phyloP scores from a whole-genome alignment of 2,113 vertebrate genomes.

The Tupaia tana region DNA sequence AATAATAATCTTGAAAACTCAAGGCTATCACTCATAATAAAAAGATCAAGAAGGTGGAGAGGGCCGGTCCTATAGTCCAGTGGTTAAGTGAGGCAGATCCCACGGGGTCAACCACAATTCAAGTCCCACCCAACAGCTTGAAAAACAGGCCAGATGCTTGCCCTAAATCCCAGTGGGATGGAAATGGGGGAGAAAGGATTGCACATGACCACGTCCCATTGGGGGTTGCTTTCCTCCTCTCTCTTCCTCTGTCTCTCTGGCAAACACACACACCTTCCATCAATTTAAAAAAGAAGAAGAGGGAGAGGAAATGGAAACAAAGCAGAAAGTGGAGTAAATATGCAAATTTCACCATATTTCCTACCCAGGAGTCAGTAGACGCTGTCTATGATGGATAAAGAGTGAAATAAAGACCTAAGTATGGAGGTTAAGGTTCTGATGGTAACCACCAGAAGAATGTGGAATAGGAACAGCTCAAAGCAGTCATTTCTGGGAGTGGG shows the following conservation, averaged over 20 bases:
- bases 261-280: too few species aligned
- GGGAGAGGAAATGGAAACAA: not conserved
- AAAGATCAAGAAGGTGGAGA: not conserved
- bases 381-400: not conserved
- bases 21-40: not conserved
- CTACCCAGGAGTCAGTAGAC: not conserved
- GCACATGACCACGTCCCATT: too few species aligned
- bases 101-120: too few species aligned
- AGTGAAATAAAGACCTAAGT: conserved; percentile 2
- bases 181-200: too few species aligned
- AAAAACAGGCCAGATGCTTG: too few species aligned
- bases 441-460: not conserved
- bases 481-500: not conserved
- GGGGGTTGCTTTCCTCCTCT: too few species aligned
- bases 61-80: too few species aligned
- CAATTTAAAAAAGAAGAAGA: not conserved
- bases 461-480: not conserved
- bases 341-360: not conserved
- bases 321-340: not conserved
- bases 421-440: not conserved
- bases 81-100: too few species aligned
- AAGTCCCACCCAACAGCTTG: too few species aligned
- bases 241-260: too few species aligned
- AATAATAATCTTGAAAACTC: conserved; percentile 25
- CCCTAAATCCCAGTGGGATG: too few species aligned